Base-by-base conservation (phyloP, 2,888 invertebrate genomes). In the Corythucha ciliata region DNA sequence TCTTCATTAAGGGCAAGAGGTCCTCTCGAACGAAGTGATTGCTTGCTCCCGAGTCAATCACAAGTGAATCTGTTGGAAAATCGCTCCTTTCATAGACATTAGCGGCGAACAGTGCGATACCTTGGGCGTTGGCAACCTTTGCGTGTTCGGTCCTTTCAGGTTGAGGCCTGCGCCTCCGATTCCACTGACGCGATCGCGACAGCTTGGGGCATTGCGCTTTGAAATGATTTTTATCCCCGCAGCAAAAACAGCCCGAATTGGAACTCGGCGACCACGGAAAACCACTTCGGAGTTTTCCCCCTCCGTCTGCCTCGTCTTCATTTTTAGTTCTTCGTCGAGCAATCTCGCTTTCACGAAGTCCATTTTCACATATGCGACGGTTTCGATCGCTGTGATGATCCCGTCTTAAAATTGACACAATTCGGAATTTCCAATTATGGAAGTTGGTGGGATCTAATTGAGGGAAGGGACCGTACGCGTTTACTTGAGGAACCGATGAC, bases 321-420 rank as follows among this genome's bases (percentile, higher is more conserved):
- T n/a, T 26, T 52, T 54, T n/a, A 24, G 21, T 36, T 48, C 48
- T 18, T 22, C 18, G 12, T 52, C 47, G 4, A 52, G 29, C 8
- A 52, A 33, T 37, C 39, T 42, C 7, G 46, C 25, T 47, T 56
- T 56, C 18, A 54, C 53, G 44, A 56, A 56, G n/a, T 56, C 47
- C 4, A 56, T 2, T 8, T 22, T 55, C 24, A 53, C 45, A 14
- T 33, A 34, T 14, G 49, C 14, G 10, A 46, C 18, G 2, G 55
- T 55, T 25, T 55, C 55, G 4, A 55, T 32, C 3, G 55, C 46
- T 12, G 55, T 53, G 8, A 39, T 49, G 12, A 53, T 41, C 1
- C 48, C 44, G 5, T 53, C 41, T 24, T 48, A 48, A n/a, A n/a
- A n/a, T n/a, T n/a, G n/a, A n/a, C n/a, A n/a, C n/a, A n/a, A n/a